These are phyloP conservation scores for Macrosoma leucophasiata DNA, from an alignment of 2,888 invertebrate species.

Conservation along the genomic window DNA sequence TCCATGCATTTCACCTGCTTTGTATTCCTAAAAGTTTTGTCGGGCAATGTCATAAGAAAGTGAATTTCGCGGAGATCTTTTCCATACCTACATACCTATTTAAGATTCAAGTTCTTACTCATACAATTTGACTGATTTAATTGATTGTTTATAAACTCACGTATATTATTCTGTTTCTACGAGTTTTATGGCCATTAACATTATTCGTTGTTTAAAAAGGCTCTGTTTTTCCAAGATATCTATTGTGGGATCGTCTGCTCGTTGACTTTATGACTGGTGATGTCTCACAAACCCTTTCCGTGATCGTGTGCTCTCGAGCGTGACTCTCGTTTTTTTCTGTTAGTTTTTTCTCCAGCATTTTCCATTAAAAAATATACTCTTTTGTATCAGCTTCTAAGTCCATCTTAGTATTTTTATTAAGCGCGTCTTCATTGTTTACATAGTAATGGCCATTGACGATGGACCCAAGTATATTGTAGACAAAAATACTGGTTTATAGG, in stretches of 20 bases:
- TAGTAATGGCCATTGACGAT: slow-evolving; percentile 13
- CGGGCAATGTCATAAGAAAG: slow-evolving; percentile 40
- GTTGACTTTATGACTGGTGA: slow-evolving; percentile 12
- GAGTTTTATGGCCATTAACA: no score
- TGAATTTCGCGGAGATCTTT: no score
- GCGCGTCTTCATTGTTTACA: slow-evolving; percentile 22
- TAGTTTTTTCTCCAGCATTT: slow-evolving; percentile 18
- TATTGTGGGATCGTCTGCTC: slow-evolving; percentile 10
- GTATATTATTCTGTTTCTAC: no score
- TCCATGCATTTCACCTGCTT: slow-evolving; percentile 54
- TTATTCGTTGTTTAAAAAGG: no score
- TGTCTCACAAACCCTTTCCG: slow-evolving; percentile 37
- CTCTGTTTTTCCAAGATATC: slow-evolving; percentile 15
- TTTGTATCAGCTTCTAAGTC: slow-evolving; percentile 3
- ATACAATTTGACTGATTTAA: no score
- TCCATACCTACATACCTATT: no score
- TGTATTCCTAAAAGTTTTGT: slow-evolving; percentile 48
- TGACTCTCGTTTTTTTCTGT: slow-evolving; percentile 43
- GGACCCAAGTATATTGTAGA: no score
- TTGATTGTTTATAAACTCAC: no score
- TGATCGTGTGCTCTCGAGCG: slow-evolving; percentile 44
- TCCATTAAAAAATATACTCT: slow-evolving; percentile 8
- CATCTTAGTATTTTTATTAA: no score
- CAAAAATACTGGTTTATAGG: no score
- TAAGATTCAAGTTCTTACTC: no score